A percentile compares a stretch with the other conserved stretches of the same genome.
Conservation (phyloP, 1,140 invertebrate species). For the Melanaphis sacchari region DNA sequence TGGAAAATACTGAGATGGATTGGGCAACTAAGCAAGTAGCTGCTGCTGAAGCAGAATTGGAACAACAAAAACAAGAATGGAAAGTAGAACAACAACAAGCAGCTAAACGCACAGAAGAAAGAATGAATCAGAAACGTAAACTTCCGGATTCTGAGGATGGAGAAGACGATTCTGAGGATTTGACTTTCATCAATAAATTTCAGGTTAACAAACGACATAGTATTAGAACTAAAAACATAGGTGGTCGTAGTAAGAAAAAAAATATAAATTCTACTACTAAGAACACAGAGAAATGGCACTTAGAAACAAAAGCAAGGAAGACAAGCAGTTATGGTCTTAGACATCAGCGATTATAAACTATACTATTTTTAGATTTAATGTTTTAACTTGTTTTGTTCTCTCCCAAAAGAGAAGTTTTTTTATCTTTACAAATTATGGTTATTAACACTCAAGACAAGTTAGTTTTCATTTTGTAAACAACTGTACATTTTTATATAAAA, state of each 20-base stretch:
- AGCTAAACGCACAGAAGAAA: constrained; percentile 74
- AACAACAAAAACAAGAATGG: constrained; percentile 93
- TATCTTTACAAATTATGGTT: constrained; percentile 38
- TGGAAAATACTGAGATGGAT: constrained; percentile 86
- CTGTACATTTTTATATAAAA: constrained; percentile 57
- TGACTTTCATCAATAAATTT: constrained; percentile 68
- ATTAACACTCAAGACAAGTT: constrained; percentile 42
- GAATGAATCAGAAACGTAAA: constrained; percentile 66
- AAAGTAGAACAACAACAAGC: constrained; percentile 81
- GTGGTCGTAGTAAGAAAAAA: not conserved
- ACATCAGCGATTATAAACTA: constrained; percentile 40
- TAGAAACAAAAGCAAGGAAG: constrained; percentile 21
- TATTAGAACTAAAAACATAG: constrained; percentile 43
- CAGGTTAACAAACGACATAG: constrained; percentile 55
- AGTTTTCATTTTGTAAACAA: constrained; percentile 52
- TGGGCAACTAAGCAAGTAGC: constrained; percentile 85
- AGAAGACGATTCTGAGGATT: constrained; percentile 67
- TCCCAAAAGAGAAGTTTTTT: constrained; percentile 53
- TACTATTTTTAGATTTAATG: constrained; percentile 19
- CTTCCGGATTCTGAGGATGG: constrained; percentile 66
- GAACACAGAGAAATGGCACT: not conserved
- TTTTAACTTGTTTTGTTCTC: constrained; percentile 45
- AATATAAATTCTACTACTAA: not conserved
- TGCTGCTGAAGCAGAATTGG: constrained; percentile 88
- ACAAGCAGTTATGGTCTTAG: constrained; percentile 50